These are phyloP conservation scores for Coturnix japonica DNA, from an alignment of 2,113 vertebrate species.

Conservation along the genomic window DNA sequence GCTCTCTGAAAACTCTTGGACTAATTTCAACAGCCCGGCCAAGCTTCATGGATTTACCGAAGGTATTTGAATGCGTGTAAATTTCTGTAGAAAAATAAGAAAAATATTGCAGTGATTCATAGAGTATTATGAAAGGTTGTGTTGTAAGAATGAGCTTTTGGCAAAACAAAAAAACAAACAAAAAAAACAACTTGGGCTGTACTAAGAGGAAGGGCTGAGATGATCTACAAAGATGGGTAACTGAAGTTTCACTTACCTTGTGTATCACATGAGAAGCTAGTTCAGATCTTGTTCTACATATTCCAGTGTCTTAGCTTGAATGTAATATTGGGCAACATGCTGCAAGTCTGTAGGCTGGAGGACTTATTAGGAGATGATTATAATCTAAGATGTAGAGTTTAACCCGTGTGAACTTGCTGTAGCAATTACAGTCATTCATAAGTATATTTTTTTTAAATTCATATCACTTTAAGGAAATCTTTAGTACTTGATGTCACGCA, in stretches of 20 bases:
- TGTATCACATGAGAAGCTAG: not conserved
- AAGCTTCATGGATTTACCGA: slow-evolving; percentile 98
- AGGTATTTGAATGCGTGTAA: slow-evolving; percentile 78
- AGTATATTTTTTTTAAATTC: no score
- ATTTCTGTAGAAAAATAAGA: not conserved
- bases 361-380: fast-evolving
- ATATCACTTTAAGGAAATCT: not conserved
- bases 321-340: not conserved
- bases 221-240: not conserved
- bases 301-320: not conserved
- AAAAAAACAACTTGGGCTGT: no score
- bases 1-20: slow-evolving; percentile 94
- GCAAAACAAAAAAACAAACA: not conserved
- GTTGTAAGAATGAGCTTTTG: not conserved
- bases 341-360: not conserved
- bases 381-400: not conserved
- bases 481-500: not conserved
- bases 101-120: not conserved
- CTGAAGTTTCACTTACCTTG: not conserved
- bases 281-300: not conserved
- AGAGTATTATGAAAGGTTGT: not conserved
- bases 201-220: not conserved
- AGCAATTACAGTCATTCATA: not conserved
- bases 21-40: slow-evolving; percentile 96
- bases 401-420: not conserved